Evolutionary conservation across 2,113 vertebrate species (phyloP), one percentile per base, ranked within the genome.

Genomic region (Lipophrys pholis): DNA sequence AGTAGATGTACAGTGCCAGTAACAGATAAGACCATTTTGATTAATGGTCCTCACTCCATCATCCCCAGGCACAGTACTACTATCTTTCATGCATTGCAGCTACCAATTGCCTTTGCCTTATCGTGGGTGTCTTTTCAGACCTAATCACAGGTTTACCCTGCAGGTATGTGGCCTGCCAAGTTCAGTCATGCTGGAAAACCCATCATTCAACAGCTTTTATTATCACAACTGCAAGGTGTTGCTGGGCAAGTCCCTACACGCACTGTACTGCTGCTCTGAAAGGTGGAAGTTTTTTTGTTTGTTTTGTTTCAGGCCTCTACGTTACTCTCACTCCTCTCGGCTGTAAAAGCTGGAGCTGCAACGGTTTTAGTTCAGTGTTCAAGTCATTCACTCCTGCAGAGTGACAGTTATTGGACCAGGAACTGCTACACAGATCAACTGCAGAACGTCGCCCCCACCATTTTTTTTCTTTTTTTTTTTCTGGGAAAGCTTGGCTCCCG

Each of bases 91-190:
- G 41, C 30, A 5, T 5, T 42, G 49, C 42, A 71, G 61, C 49
- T 17, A 63, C 40, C 76, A 35, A n/a, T 67, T 66, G 66, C 59
- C 67, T 77, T 56, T 12, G 42, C 57, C 65, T 64, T 43, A 62
- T 42, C 40, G 46, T 78, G 78, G 75, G 68, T 78, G 82, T 83
- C 79, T 83, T 74, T 62, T 78, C 55, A 76, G 69, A 58, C 64
- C 71, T 82, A 84, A 89, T 90, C 86, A 88, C 30, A 84, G 86
- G 69, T 78, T 79, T 75, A 69, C 69, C 83, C 79, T 66, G 69
- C 75, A 91, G 89, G 88, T 91, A 91, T 91, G 88, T 68, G 71
- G 82, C 78, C 17, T 30, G 80, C 82, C 86, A 81, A 73, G 90
- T 88, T 90, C 84, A 87, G 88, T 90, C 86, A 84, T 69, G 86